Evolutionary conservation across 2,797 vertebrate species (phyloP).

Genomic region (Leuciscus waleckii): DNA sequence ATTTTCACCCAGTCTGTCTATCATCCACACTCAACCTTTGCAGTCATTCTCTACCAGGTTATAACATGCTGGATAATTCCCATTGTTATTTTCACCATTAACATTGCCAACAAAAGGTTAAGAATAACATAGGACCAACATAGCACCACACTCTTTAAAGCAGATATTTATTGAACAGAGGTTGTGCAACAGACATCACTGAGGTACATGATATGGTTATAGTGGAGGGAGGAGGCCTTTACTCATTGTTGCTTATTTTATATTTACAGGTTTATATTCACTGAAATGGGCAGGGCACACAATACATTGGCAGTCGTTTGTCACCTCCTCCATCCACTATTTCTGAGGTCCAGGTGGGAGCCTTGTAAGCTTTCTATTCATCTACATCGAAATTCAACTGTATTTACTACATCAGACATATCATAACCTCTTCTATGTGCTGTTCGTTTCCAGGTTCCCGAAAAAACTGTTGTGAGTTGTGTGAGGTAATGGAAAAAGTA

Average conservation of each 20-base stretch:
- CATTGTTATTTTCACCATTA: constrained; percentile 25
- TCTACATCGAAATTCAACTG: constrained; percentile 54
- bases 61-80: constrained; percentile 11
- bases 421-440: constrained; percentile 35
- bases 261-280: constrained; percentile 20
- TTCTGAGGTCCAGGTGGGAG: constrained; percentile 79
- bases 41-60: constrained; percentile 9
- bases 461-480: constrained; percentile 82
- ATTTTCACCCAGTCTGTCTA: background rate
- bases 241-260: constrained; percentile 56
- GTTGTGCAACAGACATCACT: constrained; percentile 90
- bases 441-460: constrained; percentile 71
- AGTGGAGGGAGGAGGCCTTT: constrained; percentile 70
- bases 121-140: constrained; percentile 83
- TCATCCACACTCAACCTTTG: background rate
- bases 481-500: constrained; percentile 87
- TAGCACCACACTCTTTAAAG: constrained; percentile 91
- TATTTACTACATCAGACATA: constrained; percentile 49
- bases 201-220: constrained; percentile 90
- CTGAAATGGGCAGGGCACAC: background rate
- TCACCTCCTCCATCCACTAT: constrained; percentile 74
- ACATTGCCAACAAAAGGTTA: constrained; percentile 66
- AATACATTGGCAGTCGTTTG: background rate
- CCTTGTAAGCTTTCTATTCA: constrained; percentile 69
- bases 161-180: constrained; percentile 88